Conservation (phyloP, 2,113 vertebrate species). For the Picathartes gymnocephalus region DNA sequence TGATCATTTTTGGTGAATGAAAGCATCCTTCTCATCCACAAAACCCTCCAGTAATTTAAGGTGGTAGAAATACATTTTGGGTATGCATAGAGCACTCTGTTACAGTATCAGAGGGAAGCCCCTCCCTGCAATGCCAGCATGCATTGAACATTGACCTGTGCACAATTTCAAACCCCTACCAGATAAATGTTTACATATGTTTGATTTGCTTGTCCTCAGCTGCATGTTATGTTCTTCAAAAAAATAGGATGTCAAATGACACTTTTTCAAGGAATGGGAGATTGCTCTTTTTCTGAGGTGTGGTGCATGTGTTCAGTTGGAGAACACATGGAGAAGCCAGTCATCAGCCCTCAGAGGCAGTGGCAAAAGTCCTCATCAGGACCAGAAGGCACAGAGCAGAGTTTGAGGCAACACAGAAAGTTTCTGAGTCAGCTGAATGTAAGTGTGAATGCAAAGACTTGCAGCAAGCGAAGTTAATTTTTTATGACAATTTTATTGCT, state of each 20-base stretch:
- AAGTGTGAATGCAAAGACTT: not conserved
- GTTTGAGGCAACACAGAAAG: not conserved
- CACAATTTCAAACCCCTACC: not conserved
- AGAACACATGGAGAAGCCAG: not conserved
- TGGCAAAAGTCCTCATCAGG: not conserved
- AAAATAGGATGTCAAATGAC: not conserved
- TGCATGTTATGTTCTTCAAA: accelerated
- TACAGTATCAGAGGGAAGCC: not conserved
- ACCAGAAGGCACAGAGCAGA: not conserved
- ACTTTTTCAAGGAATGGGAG: not conserved
- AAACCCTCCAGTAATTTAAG: not conserved
- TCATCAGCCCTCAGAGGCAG: accelerated
- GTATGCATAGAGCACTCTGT: not conserved
- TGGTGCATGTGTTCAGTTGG: not conserved
- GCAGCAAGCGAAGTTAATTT: not conserved
- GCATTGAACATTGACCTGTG: not conserved
- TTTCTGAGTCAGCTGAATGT: not conserved
- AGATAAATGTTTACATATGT: not conserved
- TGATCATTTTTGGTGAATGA: not conserved
- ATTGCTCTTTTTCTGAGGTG: not conserved
- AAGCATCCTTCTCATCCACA: not conserved
- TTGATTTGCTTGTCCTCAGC: not conserved
- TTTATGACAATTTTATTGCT: not conserved
- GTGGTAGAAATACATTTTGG: not conserved
- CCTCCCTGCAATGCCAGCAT: accelerated